phyloP scores from a whole-genome alignment of 2,888 invertebrate species.

The Polyommatus icarus region DNA sequence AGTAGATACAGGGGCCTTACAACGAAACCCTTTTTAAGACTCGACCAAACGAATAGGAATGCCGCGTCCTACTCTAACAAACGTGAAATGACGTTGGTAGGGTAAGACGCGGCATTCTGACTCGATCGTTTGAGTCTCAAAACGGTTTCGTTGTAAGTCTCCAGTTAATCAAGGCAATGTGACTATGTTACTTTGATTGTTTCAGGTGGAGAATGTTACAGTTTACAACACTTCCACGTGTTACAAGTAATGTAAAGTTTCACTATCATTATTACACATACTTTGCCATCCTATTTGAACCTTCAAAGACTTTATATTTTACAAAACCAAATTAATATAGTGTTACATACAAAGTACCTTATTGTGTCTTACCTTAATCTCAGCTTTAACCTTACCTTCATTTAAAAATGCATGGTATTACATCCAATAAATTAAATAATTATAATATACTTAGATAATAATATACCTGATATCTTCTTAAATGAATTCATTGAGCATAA shows the following conservation, averaged over 20 bases:
- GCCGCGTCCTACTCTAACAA: too few species aligned
- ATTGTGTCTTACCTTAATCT: too few species aligned
- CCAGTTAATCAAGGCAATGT: not conserved
- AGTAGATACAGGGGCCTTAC: too few species aligned
- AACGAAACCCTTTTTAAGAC: too few species aligned
- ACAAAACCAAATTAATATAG: not conserved
- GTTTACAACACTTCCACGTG: conserved; percentile 43
- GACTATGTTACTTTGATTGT: conserved; percentile 29
- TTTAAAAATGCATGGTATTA: not conserved
- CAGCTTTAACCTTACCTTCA: not conserved
- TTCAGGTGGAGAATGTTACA: conserved; percentile 41
- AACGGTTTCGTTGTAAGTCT: too few species aligned
- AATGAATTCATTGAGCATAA: not conserved
- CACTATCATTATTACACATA: not conserved
- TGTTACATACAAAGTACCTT: not conserved
- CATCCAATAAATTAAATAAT: too few species aligned
- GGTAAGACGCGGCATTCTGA: too few species aligned
- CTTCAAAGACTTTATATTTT: not conserved
- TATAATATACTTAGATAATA: too few species aligned
- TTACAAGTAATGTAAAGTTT: conserved; percentile 52
- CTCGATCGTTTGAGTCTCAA: too few species aligned
- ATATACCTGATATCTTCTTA: not conserved
- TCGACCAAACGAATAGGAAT: too few species aligned
- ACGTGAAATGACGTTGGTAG: too few species aligned
- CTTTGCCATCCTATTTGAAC: not conserved